These are phyloP conservation scores for Puma concolor DNA, from an alignment of 2,113 vertebrate species.

Conservation along the genomic window DNA sequence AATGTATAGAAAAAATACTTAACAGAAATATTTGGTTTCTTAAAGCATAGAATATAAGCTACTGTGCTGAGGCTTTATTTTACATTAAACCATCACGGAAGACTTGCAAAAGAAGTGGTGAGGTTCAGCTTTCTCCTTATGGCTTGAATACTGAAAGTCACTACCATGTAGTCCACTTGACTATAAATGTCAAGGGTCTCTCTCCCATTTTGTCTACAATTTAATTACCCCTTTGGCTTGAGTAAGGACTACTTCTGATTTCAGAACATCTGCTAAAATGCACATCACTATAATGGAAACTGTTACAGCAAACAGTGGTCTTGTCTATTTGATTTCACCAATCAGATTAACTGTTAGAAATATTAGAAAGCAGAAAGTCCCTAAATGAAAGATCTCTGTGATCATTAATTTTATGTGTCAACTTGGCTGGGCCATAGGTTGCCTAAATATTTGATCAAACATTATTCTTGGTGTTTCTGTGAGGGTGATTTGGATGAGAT, in stretches of 20 bases:
- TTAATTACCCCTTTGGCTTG: not conserved
- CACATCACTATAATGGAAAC: not conserved
- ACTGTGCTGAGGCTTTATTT: not conserved
- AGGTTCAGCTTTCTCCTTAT: not conserved
- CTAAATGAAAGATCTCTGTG: not conserved
- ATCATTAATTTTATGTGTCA: not conserved
- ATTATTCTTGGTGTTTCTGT: not conserved
- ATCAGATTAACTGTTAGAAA: not conserved
- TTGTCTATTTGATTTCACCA: not conserved
- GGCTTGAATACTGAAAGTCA: not conserved
- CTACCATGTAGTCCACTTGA: accelerated
- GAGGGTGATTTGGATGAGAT: not conserved
- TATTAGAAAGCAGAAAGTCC: not conserved
- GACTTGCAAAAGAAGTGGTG: not conserved
- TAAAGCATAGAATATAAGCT: not conserved
- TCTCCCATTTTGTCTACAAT: not conserved
- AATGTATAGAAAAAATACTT: not conserved
- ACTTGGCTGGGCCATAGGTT: not conserved
- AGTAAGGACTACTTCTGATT: not conserved
- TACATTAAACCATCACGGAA: not conserved
- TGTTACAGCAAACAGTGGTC: not conserved
- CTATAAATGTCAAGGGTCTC: not conserved
- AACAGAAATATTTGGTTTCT: not conserved
- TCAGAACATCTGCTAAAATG: not conserved
- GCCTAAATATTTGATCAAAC: not conserved